Percentiles rank a stretch among this genome's conserved stretches.
Conservation (phyloP, 2,888 invertebrate species). For the Ischnura elegans region DNA sequence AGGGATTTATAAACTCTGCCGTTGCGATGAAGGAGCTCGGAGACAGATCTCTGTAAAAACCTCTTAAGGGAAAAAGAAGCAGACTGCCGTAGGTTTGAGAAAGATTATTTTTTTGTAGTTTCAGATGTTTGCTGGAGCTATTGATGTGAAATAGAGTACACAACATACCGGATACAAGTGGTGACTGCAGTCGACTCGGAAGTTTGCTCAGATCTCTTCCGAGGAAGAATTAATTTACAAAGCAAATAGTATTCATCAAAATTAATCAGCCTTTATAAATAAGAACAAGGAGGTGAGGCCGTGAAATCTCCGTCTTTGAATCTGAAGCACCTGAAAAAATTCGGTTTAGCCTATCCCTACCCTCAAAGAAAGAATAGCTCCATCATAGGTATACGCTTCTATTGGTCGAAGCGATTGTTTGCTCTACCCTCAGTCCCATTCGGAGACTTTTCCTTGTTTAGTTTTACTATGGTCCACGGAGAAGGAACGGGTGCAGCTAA, state of each 20-base stretch:
- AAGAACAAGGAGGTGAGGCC: not conserved
- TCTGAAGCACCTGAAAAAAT: too few relatives aligned
- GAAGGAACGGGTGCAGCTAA: not conserved
- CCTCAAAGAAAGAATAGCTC: not conserved
- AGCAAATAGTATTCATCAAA: not conserved
- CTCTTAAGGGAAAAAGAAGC: not conserved
- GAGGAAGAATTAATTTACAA: not conserved
- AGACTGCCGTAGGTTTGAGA: not conserved
- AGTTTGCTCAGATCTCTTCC: not conserved
- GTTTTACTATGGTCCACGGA: not conserved
- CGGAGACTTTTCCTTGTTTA: too few relatives aligned
- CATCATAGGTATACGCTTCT: not conserved
- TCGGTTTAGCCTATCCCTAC: not conserved
- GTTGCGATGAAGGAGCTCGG: not conserved
- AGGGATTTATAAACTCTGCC: not conserved
- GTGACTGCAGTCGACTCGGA: not conserved
- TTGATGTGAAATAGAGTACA: not conserved
- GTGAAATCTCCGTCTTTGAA: not conserved
- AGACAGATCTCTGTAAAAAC: not conserved
- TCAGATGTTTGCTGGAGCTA: not conserved
- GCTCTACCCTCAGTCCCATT: not conserved
- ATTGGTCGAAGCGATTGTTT: not conserved
- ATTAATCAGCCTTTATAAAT: not conserved
- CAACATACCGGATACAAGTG: not conserved
- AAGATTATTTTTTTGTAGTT: not conserved